These are phyloP conservation scores for Sprattus sprattus DNA, from an alignment of 2,113 vertebrate genomes.

Conservation along the genomic window DNA sequence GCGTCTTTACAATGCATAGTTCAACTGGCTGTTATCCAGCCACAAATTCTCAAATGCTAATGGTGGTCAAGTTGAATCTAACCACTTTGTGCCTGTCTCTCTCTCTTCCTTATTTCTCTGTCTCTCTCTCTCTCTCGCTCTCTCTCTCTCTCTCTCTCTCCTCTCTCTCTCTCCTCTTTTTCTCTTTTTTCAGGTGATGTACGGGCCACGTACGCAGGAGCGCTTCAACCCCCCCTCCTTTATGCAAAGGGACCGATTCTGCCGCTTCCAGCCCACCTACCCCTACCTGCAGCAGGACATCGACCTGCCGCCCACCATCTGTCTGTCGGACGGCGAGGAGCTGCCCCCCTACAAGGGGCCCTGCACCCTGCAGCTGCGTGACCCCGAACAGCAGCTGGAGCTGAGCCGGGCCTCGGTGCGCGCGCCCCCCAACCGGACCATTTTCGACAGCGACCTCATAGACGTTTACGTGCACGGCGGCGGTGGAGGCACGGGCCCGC, in stretches of 20 bases:
- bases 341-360: conserved; percentile 93
- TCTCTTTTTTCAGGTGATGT: conserved; percentile 78
- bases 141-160: background rate
- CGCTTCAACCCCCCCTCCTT: conserved; percentile 86
- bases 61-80: background rate
- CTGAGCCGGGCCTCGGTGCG: conserved; percentile 94
- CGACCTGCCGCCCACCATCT: conserved; percentile 96
- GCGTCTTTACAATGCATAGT: conserved; percentile 11
- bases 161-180: background rate
- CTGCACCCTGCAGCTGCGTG: conserved; percentile 90
- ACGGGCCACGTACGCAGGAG: conserved; percentile 83
- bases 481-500: conserved; percentile 72
- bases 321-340: conserved; percentile 93
- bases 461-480: conserved; percentile 81
- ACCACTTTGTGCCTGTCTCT: background rate
- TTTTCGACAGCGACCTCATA: conserved; percentile 96
- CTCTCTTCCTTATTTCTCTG: background rate
- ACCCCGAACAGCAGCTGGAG: conserved; percentile 97
- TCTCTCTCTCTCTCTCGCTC: background rate
- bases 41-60: background rate
- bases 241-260: conserved; percentile 90
- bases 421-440: conserved; percentile 94
- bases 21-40: background rate
- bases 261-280: conserved; percentile 96
- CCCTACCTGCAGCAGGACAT: conserved; percentile 95